A percentile compares a stretch with the other conserved stretches of the same genome.
phyloP scores from a whole-genome alignment of 1,140 invertebrate genomes.

The Hyles vespertilio region DNA sequence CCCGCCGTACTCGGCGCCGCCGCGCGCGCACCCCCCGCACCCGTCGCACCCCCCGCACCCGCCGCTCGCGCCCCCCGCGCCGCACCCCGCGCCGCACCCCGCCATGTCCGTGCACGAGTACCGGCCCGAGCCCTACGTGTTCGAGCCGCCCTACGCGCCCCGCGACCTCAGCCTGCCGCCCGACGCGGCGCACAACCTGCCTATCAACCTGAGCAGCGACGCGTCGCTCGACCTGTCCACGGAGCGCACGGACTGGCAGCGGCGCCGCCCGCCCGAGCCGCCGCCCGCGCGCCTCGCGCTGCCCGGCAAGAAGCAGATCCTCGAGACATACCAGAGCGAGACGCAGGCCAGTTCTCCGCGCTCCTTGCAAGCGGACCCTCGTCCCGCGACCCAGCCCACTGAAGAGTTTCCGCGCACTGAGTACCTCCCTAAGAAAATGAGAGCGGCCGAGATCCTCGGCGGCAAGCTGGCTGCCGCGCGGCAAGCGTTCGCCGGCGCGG shows the following conservation, averaged over 20 bases:
- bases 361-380: constrained; percentile 27
- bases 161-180: constrained; percentile 45
- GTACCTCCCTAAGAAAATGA: constrained; percentile 73
- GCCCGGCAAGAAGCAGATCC: constrained; percentile 71
- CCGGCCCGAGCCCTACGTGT: constrained; percentile 48
- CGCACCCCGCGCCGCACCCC: constrained; percentile 27
- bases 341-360: constrained; percentile 45
- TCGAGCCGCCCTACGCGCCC: constrained; percentile 48
- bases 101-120: constrained; percentile 41
- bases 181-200: constrained; percentile 48
- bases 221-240: constrained; percentile 57
- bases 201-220: constrained; percentile 68
- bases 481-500: constrained; percentile 20
- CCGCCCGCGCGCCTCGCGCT: constrained; percentile 49
- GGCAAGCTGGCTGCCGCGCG: constrained; percentile 55
- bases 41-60: constrained; percentile 18
- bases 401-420: constrained; percentile 50
- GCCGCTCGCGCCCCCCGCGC: constrained; percentile 23
- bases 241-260: constrained; percentile 51
- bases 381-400: constrained; percentile 13
- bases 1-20: constrained; percentile 41
- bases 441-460: constrained; percentile 66
- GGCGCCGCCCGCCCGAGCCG: constrained; percentile 55
- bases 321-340: constrained; percentile 71
- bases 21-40: constrained; percentile 39